A percentile compares a stretch with the other conserved stretches of the same genome.
Evolutionary conservation across 2,888 invertebrate species (phyloP).

Genomic region (Idaea aversata): DNA sequence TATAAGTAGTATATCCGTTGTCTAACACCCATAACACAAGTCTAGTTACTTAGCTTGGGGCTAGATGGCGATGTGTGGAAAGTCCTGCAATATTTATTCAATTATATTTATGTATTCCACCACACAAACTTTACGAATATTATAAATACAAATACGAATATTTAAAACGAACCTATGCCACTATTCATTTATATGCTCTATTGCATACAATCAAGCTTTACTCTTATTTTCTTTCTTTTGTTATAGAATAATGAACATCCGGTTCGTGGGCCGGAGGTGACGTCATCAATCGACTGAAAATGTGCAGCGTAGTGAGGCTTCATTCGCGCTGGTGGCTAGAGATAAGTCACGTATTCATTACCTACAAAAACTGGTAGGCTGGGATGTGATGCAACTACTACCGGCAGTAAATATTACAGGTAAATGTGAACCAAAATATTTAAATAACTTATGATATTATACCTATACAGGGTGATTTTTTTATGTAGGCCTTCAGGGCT

Average conservation of each 20-base stretch:
- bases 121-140: no score
- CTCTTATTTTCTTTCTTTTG: background rate
- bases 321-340: constrained; percentile 49
- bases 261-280: background rate
- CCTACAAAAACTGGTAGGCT: constrained; percentile 53
- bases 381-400: constrained; percentile 15
- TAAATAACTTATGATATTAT: no score
- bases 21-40: no score
- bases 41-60: no score
- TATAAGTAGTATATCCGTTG: no score
- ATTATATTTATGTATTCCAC: no score
- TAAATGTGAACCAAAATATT: no score
- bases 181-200: background rate
- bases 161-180: background rate
- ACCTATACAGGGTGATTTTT: no score
- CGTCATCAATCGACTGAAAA: constrained; percentile 39
- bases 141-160: no score
- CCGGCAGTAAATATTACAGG: background rate
- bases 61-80: no score
- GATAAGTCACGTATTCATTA: constrained; percentile 70
- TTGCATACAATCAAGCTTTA: background rate
- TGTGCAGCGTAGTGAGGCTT: constrained; percentile 41
- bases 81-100: no score
- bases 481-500: no score
- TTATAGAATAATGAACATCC: constrained; percentile 1